Base-by-base conservation (phyloP, 1,140 invertebrate species). In the Augochlora pura region DNA sequence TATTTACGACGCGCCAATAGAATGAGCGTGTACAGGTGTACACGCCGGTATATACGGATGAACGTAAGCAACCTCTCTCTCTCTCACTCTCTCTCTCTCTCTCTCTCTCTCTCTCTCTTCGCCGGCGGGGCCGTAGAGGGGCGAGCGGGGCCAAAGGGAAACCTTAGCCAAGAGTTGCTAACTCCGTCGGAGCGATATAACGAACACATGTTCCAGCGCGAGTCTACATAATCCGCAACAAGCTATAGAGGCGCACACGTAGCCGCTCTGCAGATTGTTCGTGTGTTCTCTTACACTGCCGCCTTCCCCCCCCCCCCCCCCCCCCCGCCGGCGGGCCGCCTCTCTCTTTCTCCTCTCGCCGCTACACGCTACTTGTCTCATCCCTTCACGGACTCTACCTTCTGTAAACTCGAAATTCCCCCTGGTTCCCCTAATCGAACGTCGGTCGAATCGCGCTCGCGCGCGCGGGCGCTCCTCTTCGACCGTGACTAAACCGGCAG, bases 201-300 rank as follows among this genome's bases (percentile, higher is more conserved):
- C 89, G 89, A 91, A 93, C 91, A 93, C 91, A 90, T 92, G 91
- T 93, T 92, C 87, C 88, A 81, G 84, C 88, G 87, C 88, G 83
- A 87, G 88, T 90, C 90, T 89, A 90, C 87, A 90, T 92, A 92
- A 92, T 91, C 91, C 90, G 87, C 89, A 88, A 90, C 88, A 82
- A 86, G 82, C 87, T 89, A 83, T 89, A 90, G 87, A 86, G 85
- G 80, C 74, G 54, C 54, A 18, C 46, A 70, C 60, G 68, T 64
- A n/a, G 32, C 25, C 52, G 25, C 67, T 8, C 46, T 42, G 46
- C 14, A 52, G 25, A 38, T 32, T 32, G n/a, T 71, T 38, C 39
- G 62, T 73, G 70, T 66, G 69, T 23, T 32, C 69, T 49, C 14
- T 21, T 23, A 12, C 25, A 25, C 57, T 25, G 10, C 21, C 9